phyloP scores from a whole-genome alignment of 2,888 invertebrate species.

The Gastracanthus pulcherrimus region DNA sequence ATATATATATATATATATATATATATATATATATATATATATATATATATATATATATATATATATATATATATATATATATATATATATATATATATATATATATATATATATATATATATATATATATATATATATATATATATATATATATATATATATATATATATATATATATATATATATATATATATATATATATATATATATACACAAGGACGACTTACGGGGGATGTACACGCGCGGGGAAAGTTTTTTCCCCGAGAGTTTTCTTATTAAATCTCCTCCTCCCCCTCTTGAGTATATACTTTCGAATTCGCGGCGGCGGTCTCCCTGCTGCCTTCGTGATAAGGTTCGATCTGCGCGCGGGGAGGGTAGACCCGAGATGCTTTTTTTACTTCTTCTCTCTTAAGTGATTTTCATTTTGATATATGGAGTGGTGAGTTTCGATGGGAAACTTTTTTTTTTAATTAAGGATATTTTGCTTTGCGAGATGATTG shows the following conservation, averaged over 20 bases:
- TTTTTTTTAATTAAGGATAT: neutral
- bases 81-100: neutral
- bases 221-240: neutral
- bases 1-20: too few relatives aligned
- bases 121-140: neutral
- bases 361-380: neutral
- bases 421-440: neutral
- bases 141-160: neutral
- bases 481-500: neutral
- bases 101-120: neutral
- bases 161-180: neutral
- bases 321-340: neutral
- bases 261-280: conserved; percentile 43
- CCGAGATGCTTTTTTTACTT: neutral
- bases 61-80: too few relatives aligned
- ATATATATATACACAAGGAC: neutral
- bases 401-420: neutral
- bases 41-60: too few relatives aligned
- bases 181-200: neutral
- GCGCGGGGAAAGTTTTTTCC: neutral
- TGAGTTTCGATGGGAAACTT: neutral
- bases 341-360: neutral
- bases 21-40: too few relatives aligned
- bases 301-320: neutral
- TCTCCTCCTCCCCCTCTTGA: neutral